Conservation (phyloP, 2,113 vertebrate species). For the Prunella himalayana region DNA sequence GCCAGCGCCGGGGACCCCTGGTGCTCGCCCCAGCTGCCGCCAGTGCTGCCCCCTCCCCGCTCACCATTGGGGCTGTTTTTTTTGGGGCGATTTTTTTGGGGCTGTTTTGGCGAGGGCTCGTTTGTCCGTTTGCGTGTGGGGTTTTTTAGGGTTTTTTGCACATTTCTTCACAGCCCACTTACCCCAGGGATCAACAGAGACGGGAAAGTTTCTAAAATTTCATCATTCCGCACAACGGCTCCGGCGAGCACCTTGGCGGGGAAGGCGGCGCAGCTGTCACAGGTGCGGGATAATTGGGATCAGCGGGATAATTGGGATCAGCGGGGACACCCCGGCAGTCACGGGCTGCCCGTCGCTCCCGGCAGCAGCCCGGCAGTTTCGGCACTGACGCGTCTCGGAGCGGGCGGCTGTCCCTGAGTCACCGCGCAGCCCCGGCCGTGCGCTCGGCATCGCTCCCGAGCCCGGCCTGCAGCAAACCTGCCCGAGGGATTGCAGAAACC, state of each 20-base stretch:
- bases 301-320: accelerated
- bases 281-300: accelerated
- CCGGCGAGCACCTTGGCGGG: not conserved
- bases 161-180: not conserved
- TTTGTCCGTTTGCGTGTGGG: not conserved
- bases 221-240: accelerated
- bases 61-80: not conserved
- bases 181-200: too few species aligned
- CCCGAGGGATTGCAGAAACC: accelerated
- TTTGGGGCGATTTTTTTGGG: too few species aligned
- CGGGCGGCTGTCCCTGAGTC: not conserved
- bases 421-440: accelerated
- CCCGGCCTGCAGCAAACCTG: not conserved
- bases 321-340: accelerated
- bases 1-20: too few species aligned
- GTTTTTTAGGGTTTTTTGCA: accelerated
- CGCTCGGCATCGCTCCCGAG: accelerated
- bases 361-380: accelerated
- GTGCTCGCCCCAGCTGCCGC: not conserved
- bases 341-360: not conserved
- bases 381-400: accelerated
- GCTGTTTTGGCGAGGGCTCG: not conserved
- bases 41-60: accelerated
- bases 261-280: not conserved
- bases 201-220: not conserved